A percentile compares a stretch with the other conserved stretches of the same genome.
Conservation (phyloP, 2,797 vertebrate genomes). For the Helostoma temminkii region DNA sequence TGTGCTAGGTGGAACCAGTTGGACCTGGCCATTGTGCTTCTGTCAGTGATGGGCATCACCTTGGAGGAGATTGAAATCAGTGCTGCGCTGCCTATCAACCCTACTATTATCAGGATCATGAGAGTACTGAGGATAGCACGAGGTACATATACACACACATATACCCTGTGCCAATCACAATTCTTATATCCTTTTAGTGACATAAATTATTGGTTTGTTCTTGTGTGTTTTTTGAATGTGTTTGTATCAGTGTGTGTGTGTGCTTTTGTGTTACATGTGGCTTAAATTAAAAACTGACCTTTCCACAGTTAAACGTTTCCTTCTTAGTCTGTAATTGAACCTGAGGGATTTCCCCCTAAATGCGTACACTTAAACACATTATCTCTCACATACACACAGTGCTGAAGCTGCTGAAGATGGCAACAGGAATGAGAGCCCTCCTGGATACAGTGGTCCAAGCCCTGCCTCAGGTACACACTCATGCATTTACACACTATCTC, state of each 20-base stretch:
- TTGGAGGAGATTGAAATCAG: slow-evolving; percentile 98
- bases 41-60: slow-evolving; percentile 97
- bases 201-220: slow-evolving; percentile 9
- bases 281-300: slow-evolving; percentile 69
- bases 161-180: background rate
- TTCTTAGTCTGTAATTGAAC: slow-evolving; percentile 71
- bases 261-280: slow-evolving; percentile 1
- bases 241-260: slow-evolving; percentile 6
- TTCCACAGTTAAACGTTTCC: slow-evolving; percentile 62
- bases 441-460: slow-evolving; percentile 98
- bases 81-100: slow-evolving; percentile 95
- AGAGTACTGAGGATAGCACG: slow-evolving; percentile 94
- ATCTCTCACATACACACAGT: slow-evolving; percentile 66
- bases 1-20: slow-evolving; percentile 94
- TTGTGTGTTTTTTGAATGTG: background rate
- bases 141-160: slow-evolving; percentile 76
- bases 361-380: slow-evolving; percentile 32
- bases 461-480: slow-evolving; percentile 90
- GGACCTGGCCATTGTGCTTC: slow-evolving; percentile 95
- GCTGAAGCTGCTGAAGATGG: slow-evolving; percentile 88
- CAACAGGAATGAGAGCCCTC: slow-evolving; percentile 96
- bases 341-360: slow-evolving; percentile 50
- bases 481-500: slow-evolving; percentile 1
- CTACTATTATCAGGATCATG: slow-evolving; percentile 98
- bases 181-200: slow-evolving; percentile 1